These are phyloP conservation scores for Microtus richardsoni DNA, from an alignment of 2,113 vertebrate species.

Conservation along the genomic window DNA sequence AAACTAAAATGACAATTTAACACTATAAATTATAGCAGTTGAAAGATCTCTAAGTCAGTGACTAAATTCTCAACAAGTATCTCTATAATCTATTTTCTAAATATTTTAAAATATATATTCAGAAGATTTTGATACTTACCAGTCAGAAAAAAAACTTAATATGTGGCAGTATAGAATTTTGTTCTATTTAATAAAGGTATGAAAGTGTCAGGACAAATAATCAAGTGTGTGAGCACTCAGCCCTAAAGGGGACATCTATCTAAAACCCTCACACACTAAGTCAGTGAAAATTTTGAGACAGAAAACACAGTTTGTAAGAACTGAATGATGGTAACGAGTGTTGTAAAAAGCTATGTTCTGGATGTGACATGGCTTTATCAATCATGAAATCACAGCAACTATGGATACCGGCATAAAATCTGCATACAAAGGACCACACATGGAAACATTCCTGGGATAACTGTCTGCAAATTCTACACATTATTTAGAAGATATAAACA, in stretches of 20 bases:
- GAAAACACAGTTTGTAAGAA: neutral
- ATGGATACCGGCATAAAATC: neutral
- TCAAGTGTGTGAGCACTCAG: neutral
- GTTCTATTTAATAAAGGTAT: neutral
- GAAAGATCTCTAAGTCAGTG: neutral
- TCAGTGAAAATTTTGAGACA: neutral
- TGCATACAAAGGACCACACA: neutral
- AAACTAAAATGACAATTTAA: neutral
- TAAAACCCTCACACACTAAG: neutral
- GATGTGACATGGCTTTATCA: too few relatives aligned
- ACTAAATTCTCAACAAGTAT: neutral
- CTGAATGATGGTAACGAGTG: neutral
- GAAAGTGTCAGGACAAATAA: neutral
- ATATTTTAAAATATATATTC: neutral
- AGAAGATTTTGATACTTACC: neutral
- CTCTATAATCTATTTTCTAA: neutral
- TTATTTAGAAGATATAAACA: neutral
- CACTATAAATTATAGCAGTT: neutral
- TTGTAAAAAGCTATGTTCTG: neutral
- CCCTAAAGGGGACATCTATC: neutral
- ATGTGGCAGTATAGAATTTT: neutral
- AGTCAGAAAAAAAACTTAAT: neutral
- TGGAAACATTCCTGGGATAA: neutral
- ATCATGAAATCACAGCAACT: neutral
- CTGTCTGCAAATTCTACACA: too few relatives aligned